phyloP scores from a whole-genome alignment of 2,113 vertebrate species.

The Zapornia atra region DNA sequence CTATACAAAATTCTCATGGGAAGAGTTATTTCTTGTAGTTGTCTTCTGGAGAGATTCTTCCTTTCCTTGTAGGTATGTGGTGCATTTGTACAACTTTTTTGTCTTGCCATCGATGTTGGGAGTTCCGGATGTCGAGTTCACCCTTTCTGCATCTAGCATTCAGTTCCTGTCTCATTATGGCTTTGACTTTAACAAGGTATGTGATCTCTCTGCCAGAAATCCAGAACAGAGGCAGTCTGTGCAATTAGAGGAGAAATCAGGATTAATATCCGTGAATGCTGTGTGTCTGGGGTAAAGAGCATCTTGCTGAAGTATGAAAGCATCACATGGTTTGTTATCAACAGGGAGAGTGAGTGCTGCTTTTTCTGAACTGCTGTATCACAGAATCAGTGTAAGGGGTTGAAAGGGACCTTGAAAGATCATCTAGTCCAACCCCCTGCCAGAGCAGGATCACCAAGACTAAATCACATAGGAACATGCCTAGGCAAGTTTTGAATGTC shows the following conservation, averaged over 20 bases:
- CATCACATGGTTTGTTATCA: fast-evolving
- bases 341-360: not conserved
- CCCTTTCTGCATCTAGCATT: conserved; percentile 75
- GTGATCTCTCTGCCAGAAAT: not conserved
- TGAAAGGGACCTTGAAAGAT: too few species aligned
- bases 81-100: conserved; percentile 79
- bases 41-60: not conserved
- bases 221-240: not conserved
- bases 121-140: conserved; percentile 68
- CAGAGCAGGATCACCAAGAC: too few species aligned
- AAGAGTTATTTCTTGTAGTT: not conserved
- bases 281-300: not conserved
- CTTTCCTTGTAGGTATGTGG: conserved; percentile 65
- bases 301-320: not conserved
- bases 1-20: not conserved
- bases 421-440: too few species aligned
- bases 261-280: not conserved
- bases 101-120: conserved; percentile 77
- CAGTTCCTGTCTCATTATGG: conserved; percentile 77
- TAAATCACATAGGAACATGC: too few species aligned
- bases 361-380: not conserved
- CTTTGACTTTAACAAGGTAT: conserved; percentile 81
- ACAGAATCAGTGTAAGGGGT: too few species aligned
- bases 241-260: not conserved
- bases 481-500: too few species aligned